Evolutionary conservation across 2,797 vertebrate genomes (phyloP).

Genomic region (Siniperca obscura): DNA sequence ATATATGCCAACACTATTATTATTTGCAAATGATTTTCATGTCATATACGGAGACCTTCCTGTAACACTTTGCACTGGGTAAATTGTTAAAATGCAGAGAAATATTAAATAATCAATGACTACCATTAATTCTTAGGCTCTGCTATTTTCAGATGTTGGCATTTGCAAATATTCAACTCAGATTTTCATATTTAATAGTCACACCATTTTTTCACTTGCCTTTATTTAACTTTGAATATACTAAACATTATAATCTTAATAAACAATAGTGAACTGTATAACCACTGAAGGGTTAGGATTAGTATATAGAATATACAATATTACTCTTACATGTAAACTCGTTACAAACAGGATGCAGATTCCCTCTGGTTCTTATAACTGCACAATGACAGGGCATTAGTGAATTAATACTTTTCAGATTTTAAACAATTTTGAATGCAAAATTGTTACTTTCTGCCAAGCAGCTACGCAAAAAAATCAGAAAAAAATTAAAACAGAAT

Average conservation of each 20-base stretch:
- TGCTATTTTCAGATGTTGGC: slow-evolving; percentile 56
- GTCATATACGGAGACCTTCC: slow-evolving; percentile 66
- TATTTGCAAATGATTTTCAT: slow-evolving; percentile 31
- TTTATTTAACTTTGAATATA: slow-evolving; percentile 18
- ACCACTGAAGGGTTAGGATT: neutral
- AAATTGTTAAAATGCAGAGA: slow-evolving; percentile 47
- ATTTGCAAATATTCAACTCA: slow-evolving; percentile 41
- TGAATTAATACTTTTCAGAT: neutral
- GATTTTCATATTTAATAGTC: slow-evolving; percentile 13
- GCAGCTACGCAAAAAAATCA: slow-evolving; percentile 1
- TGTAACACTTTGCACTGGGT: slow-evolving; percentile 56
- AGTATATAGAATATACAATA: neutral
- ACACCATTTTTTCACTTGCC: slow-evolving; percentile 30
- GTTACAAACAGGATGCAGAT: slow-evolving; percentile 3
- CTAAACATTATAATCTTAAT: neutral
- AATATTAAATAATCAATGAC: slow-evolving; percentile 35
- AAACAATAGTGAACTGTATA: neutral
- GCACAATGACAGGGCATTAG: neutral
- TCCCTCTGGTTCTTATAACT: neutral
- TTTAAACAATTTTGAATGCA: slow-evolving; percentile 16
- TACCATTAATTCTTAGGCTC: slow-evolving; percentile 25
- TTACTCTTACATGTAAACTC: neutral
- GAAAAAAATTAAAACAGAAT: slow-evolving; percentile 24
- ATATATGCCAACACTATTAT: slow-evolving; percentile 50
- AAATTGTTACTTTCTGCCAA: slow-evolving; percentile 28